Conservation (phyloP, 2,797 vertebrate species). For the Holocentrus rufus region DNA sequence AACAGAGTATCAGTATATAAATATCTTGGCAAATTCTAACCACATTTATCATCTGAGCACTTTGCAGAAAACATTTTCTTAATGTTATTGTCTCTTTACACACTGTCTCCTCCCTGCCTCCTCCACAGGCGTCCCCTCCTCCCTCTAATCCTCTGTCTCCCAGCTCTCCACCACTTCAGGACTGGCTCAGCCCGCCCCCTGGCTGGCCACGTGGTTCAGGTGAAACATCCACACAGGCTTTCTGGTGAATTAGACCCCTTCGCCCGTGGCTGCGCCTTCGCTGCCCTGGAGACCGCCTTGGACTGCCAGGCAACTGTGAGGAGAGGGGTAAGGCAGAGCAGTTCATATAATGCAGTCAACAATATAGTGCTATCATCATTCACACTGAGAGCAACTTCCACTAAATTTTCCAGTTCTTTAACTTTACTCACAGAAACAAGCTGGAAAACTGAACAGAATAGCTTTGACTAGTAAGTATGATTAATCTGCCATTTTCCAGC, state of each 20-base stretch:
- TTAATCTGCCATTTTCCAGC: too few species aligned
- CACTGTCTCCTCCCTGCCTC: neutral
- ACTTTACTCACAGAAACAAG: too few species aligned
- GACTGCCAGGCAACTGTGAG: constrained; percentile 69
- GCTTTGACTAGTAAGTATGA: too few species aligned
- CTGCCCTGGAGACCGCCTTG: constrained; percentile 75
- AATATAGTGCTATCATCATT: too few species aligned
- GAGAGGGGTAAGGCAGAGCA: constrained; percentile 1
- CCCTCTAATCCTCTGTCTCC: neutral
- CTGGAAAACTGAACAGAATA: too few species aligned
- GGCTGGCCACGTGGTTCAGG: constrained; percentile 76
- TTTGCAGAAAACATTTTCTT: constrained; percentile 18
- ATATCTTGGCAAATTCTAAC: constrained; percentile 55
- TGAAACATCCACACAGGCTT: constrained; percentile 78
- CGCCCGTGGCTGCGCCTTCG: constrained; percentile 70
- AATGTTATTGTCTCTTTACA: neutral
- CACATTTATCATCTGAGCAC: neutral
- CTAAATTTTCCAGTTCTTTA: too few species aligned
- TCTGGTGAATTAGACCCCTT: constrained; percentile 76
- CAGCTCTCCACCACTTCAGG: constrained; percentile 28
- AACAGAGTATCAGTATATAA: constrained; percentile 44
- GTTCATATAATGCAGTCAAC: neutral
- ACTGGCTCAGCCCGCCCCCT: constrained; percentile 15
- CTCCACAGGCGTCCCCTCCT: neutral
- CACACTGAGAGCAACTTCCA: too few species aligned